A percentile compares a stretch with the other conserved stretches of the same genome.
Conservation (phyloP, 2,797 vertebrate species). For the Falco biarmicus region DNA sequence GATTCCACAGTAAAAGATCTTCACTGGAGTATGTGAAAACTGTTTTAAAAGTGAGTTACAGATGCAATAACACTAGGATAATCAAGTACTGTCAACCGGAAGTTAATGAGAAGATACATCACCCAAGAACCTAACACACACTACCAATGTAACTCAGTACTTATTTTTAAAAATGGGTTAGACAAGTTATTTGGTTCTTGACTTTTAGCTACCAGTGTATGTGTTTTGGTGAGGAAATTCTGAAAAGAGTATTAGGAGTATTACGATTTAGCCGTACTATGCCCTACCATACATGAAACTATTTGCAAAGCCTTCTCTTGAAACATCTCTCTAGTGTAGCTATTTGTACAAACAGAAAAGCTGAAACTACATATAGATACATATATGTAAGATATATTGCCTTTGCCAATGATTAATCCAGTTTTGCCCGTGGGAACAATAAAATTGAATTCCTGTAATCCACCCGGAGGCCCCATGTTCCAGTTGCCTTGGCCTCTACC, state of each 20-base stretch:
- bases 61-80: neutral
- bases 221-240: neutral
- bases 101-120: neutral
- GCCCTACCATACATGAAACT: neutral
- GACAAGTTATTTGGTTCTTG: neutral
- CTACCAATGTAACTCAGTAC: neutral
- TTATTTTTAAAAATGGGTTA: rapidly evolving
- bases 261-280: neutral
- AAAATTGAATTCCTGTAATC: slow-evolving; percentile 97
- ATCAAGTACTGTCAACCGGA: neutral
- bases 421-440: slow-evolving; percentile 99
- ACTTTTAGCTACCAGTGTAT: neutral
- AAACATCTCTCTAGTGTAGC: neutral
- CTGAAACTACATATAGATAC: neutral
- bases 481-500: slow-evolving; percentile 97
- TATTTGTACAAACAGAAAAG: neutral
- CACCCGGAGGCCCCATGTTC: slow-evolving; percentile 99
- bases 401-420: slow-evolving; percentile 98
- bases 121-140: neutral
- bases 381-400: slow-evolving; percentile 62
- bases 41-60: neutral
- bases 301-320: neutral
- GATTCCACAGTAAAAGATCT: neutral
- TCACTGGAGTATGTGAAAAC: neutral
- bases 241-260: neutral